These are phyloP conservation scores for Helicoverpa zea DNA, from an alignment of 1,140 invertebrate genomes.

Conservation along the genomic window DNA sequence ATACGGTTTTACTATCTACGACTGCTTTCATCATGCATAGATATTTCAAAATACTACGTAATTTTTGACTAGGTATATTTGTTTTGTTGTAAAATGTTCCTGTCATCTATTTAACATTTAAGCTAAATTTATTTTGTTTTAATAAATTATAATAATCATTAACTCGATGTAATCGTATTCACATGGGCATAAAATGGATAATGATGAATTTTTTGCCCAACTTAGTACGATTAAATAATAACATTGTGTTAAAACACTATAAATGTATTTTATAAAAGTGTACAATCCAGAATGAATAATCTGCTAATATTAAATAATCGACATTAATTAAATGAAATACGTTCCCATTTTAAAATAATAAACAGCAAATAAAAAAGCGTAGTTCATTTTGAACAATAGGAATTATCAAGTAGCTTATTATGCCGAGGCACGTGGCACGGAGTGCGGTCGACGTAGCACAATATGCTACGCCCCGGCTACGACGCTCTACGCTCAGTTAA, in stretches of 20 bases:
- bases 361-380: slow-evolving; percentile 17
- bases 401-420: slow-evolving; percentile 77
- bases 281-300: background rate
- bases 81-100: no score
- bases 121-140: no score
- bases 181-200: no score
- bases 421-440: slow-evolving; percentile 56
- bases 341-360: background rate
- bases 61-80: no score
- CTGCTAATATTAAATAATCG: background rate
- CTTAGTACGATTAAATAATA: background rate
- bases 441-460: slow-evolving; percentile 54
- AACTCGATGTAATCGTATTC: no score
- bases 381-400: slow-evolving; percentile 65
- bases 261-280: background rate
- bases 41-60: no score
- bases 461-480: slow-evolving; percentile 54
- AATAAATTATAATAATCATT: no score
- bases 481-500: slow-evolving; percentile 53
- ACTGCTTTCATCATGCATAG: no score
- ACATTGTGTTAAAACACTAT: no score
- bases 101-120: no score
- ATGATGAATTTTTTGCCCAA: background rate
- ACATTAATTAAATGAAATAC: background rate
- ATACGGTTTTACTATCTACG: no score